Evolutionary conservation across 92 coral and sea anemone genomes (phyloP).

Genomic region (Palythoa heliodiscus): DNA sequence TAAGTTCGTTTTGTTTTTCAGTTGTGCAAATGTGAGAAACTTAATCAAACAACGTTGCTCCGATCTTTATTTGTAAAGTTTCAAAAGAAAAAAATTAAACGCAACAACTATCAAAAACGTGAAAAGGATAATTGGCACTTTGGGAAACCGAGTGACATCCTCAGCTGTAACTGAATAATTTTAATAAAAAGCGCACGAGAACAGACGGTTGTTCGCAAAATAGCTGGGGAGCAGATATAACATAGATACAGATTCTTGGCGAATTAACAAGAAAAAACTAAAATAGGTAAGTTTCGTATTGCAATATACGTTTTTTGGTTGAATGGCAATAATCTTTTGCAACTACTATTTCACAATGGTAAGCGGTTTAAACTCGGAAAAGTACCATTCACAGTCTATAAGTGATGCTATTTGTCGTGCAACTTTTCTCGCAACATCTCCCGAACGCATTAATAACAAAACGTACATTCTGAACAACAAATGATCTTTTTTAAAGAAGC

Average conservation of each 20-base stretch:
- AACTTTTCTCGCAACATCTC: too few species aligned
- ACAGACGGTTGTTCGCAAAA: too few species aligned
- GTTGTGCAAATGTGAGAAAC: neutral
- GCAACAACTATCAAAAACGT: neutral
- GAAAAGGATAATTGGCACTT: constrained; percentile 1
- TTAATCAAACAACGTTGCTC: neutral
- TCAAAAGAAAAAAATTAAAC: neutral
- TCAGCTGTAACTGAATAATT: neutral
- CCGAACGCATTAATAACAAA: too few species aligned
- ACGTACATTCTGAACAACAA: too few species aligned
- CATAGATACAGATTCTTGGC: neutral
- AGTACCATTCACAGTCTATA: too few species aligned
- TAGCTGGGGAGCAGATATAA: neutral
- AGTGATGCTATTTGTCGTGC: too few species aligned
- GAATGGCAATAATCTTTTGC: too few species aligned
- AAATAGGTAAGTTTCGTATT: neutral
- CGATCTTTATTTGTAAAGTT: neutral
- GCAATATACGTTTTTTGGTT: too few species aligned
- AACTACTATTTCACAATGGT: too few species aligned
- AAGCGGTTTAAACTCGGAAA: too few species aligned
- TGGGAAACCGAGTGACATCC: neutral
- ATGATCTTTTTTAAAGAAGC: too few species aligned
- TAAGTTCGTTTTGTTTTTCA: neutral
- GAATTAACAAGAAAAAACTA: neutral
- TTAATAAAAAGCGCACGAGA: neutral